Evolutionary conservation across 1,140 invertebrate genomes (phyloP), one percentile per base, ranked within the genome.

Genomic region (Mamestra configurata): DNA sequence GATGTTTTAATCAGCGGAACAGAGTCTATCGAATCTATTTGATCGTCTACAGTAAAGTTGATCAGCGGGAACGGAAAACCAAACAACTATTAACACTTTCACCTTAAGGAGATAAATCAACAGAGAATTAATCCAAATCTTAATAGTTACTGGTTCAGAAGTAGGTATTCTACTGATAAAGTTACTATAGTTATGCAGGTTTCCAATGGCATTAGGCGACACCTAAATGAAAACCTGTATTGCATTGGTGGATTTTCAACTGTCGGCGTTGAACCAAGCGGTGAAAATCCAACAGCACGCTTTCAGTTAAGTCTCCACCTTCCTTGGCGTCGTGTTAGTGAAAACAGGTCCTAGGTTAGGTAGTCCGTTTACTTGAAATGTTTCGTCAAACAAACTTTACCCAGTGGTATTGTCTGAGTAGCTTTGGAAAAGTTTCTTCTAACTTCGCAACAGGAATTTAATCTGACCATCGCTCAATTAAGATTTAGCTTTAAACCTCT

Each of bases 391-490:
- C 46, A 53, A 71, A 71, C 68, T 71, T 71, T 31, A 31, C 7
- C 22, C n/a, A 18, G 46, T 55, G 20, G 53, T 43, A 53, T 70
- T 70, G 66, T 70, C 43, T n/a, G 22, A 31, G 24, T 4, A 49
- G 43, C 13, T 51, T 53, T 11, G 43, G 43, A 51, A 51, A 35
- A 71, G 13, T 71, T 71, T 51, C 22, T 71, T 51, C 22, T 18
- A 35, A 71, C 46, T 71, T 51, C 53, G 8, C 7, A 49, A 35
- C 43, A 31, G 24, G 46, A 51, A 71, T 71, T 71, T 71, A 71
- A 53, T 71, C 68, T 71, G 68, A 70, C 24, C 68, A 22, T 66
- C 40, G 43, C 46, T 53, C 27, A 18, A 71, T n/a, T 53, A 53
- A 71, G 24, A 68, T 7, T 53, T 35, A 53, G 27, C 6, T 18